phyloP scores from a whole-genome alignment of 2,113 vertebrate genomes.

The Macrotus californicus region DNA sequence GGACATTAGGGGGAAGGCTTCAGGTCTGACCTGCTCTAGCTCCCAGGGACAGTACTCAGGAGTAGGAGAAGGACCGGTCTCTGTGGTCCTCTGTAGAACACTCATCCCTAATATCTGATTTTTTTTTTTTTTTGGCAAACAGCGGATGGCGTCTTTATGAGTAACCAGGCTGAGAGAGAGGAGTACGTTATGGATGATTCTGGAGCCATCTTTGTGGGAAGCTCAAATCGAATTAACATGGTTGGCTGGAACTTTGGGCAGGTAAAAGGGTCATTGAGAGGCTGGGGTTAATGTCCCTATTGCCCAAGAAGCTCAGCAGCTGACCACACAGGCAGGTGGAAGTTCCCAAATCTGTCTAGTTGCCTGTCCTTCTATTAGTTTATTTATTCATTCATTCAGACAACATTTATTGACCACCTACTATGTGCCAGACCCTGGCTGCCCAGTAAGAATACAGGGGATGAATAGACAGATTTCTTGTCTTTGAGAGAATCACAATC shows the following conservation, averaged over 20 bases:
- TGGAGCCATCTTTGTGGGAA: constrained; percentile 85
- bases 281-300: neutral
- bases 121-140: neutral
- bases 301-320: neutral
- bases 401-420: neutral
- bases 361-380: neutral
- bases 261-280: constrained; percentile 75
- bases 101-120: neutral
- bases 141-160: constrained; percentile 88
- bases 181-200: constrained; percentile 90
- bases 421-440: neutral
- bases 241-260: constrained; percentile 87
- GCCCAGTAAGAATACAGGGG: neutral
- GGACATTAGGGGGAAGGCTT: neutral
- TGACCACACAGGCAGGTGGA: neutral
- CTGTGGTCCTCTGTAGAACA: neutral
- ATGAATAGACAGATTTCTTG: neutral
- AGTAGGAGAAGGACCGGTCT: neutral
- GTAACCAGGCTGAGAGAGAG: constrained; percentile 70
- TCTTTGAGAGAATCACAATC: neutral
- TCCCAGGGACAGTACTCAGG: neutral
- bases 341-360: neutral
- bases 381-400: neutral
- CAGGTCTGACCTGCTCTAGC: neutral
- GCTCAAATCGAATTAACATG: constrained; percentile 65